phyloP scores from a whole-genome alignment of 2,888 invertebrate genomes.

The Epirrita christyi region DNA sequence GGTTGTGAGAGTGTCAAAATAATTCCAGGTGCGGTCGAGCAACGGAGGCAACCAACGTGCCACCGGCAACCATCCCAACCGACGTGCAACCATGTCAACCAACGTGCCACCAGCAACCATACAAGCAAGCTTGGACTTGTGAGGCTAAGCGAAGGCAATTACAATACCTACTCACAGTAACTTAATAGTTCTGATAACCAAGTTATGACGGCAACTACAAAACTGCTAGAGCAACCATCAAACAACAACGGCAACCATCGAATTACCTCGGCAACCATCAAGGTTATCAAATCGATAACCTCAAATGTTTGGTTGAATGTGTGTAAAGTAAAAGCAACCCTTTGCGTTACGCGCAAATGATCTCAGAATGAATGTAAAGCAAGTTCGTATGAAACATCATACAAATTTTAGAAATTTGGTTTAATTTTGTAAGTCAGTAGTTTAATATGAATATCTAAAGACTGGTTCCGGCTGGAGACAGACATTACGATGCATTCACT shows the following conservation, averaged over 20 bases:
- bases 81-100: too few species aligned
- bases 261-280: not conserved
- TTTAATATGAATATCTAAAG: not conserved
- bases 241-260: not conserved
- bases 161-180: not conserved
- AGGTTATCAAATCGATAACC: too few species aligned
- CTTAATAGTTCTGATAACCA: not conserved
- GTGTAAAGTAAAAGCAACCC: too few species aligned
- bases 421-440: not conserved
- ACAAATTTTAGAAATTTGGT: not conserved
- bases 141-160: too few species aligned
- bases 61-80: not conserved
- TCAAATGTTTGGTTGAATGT: too few species aligned
- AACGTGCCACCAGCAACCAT: too few species aligned
- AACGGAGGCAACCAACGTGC: not conserved
- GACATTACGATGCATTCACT: too few species aligned
- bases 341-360: constrained; percentile 3
- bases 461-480: too few species aligned
- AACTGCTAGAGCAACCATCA: too few species aligned
- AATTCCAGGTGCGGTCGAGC: not conserved
- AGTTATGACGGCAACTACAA: not conserved
- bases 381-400: constrained; percentile 3
- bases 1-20: too few species aligned
- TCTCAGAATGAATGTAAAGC: constrained; percentile 17
- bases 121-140: too few species aligned